Conservation (phyloP, 2,888 invertebrate species). For the Pseudococcus jackbeardsleyi region DNA sequence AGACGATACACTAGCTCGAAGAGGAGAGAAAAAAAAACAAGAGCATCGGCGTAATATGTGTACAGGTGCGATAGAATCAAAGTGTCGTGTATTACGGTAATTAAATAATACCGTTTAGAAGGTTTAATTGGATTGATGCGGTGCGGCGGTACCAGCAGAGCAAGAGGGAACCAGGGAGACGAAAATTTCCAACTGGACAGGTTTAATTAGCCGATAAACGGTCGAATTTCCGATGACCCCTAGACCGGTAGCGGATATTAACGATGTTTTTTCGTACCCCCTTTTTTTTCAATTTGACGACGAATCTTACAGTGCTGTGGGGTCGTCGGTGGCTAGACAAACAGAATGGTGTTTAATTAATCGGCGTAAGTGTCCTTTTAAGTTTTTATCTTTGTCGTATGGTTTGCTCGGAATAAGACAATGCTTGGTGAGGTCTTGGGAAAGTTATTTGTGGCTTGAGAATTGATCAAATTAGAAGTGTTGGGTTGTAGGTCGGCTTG, state of each 20-base stretch:
- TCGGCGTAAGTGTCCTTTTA: not conserved
- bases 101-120: constrained; percentile 48
- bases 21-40: not conserved
- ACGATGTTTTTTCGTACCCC: not conserved
- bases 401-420: not conserved
- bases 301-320: not conserved
- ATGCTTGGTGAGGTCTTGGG: not conserved
- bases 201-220: constrained; percentile 34
- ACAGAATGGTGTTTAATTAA: not conserved
- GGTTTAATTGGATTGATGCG: constrained; percentile 35
- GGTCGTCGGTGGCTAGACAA: not conserved
- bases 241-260: constrained; percentile 41
- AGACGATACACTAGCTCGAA: too few relatives aligned
- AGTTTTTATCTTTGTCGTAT: not conserved
- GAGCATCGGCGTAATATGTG: constrained; percentile 10
- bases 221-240: constrained; percentile 34
- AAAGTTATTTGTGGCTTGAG: not conserved
- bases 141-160: not conserved
- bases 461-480: not conserved
- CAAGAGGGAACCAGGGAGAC: not conserved
- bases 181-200: constrained; percentile 37
- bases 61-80: constrained; percentile 41
- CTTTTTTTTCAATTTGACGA: not conserved
- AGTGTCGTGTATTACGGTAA: constrained; percentile 51
- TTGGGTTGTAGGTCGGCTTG: too few relatives aligned